phyloP scores from a whole-genome alignment of 2,113 vertebrate genomes.

The Hippolais icterina region DNA sequence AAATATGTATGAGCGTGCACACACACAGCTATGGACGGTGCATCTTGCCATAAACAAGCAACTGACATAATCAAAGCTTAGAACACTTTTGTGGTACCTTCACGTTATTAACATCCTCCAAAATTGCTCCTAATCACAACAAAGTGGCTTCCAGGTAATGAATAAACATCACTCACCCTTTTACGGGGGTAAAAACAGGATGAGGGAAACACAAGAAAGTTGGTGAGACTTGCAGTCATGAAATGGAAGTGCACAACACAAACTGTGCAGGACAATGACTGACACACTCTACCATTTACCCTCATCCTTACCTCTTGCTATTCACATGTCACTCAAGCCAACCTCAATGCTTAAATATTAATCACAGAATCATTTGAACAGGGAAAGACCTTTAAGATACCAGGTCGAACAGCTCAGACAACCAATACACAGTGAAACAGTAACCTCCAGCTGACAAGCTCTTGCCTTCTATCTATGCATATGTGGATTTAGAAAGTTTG shows the following conservation, averaged over 20 bases:
- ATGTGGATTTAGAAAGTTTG: not conserved
- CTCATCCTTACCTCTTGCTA: not conserved
- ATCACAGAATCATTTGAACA: not conserved
- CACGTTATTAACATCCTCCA: not conserved
- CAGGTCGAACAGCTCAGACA: not conserved
- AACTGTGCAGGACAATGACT: not conserved
- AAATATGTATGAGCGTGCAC: constrained; percentile 41
- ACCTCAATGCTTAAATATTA: not conserved
- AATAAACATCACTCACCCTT: not conserved
- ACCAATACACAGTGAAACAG: not conserved
- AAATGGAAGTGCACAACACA: not conserved
- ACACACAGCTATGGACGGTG: not conserved
- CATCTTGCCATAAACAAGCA: not conserved
- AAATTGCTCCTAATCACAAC: not conserved
- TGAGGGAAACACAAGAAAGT: not conserved
- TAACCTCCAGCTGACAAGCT: not conserved
- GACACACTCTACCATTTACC: not conserved
- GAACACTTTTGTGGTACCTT: not conserved
- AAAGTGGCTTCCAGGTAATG: not conserved
- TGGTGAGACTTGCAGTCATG: not conserved
- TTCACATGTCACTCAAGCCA: not conserved
- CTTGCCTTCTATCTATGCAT: not conserved
- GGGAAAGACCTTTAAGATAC: not conserved
- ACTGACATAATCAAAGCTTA: not conserved
- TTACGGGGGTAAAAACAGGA: not conserved